A percentile compares a stretch with the other conserved stretches of the same genome.
These are phyloP conservation scores for Triplophysa bombifrons DNA, from an alignment of 2,797 vertebrate genomes.

Conservation along the genomic window DNA sequence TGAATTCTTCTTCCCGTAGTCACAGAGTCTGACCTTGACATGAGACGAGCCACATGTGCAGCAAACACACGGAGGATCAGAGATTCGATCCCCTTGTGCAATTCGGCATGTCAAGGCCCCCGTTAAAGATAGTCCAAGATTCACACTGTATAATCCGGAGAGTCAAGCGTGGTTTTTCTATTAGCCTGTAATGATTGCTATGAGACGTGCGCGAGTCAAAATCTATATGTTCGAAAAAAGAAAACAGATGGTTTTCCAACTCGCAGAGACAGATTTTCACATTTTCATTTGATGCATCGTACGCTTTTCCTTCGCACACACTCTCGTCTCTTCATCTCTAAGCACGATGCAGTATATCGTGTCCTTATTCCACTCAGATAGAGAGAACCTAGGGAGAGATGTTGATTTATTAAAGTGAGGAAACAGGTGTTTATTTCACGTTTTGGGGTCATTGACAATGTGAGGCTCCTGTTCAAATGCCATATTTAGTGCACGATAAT, in stretches of 20 bases:
- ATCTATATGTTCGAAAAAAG: constrained; percentile 30
- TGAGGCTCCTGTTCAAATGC: constrained; percentile 17
- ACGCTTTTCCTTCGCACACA: background rate
- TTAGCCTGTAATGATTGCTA: constrained; percentile 30
- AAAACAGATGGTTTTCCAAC: constrained; percentile 35
- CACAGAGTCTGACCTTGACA: constrained; percentile 1
- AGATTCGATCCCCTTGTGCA: background rate
- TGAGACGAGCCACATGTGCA: background rate
- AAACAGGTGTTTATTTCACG: constrained; percentile 20
- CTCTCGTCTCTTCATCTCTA: background rate
- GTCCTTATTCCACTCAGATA: constrained; percentile 7
- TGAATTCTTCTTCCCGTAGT: background rate
- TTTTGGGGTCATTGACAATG: constrained; percentile 35
- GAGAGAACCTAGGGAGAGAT: background rate
- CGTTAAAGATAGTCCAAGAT: constrained; percentile 27
- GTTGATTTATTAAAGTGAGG: constrained; percentile 7
- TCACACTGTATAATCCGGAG: background rate
- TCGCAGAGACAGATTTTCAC: background rate
- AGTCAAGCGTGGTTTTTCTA: constrained; percentile 33
- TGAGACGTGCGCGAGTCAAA: constrained; percentile 33
- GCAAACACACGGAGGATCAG: background rate
- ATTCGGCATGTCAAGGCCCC: constrained; percentile 12
- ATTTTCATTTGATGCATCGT: constrained; percentile 20
- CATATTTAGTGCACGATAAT: constrained; percentile 1
- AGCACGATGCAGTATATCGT: background rate